Evolutionary conservation across 2,113 vertebrate species (phyloP), one percentile per base, ranked within the genome.

Genomic region (Raphicerus campestris): DNA sequence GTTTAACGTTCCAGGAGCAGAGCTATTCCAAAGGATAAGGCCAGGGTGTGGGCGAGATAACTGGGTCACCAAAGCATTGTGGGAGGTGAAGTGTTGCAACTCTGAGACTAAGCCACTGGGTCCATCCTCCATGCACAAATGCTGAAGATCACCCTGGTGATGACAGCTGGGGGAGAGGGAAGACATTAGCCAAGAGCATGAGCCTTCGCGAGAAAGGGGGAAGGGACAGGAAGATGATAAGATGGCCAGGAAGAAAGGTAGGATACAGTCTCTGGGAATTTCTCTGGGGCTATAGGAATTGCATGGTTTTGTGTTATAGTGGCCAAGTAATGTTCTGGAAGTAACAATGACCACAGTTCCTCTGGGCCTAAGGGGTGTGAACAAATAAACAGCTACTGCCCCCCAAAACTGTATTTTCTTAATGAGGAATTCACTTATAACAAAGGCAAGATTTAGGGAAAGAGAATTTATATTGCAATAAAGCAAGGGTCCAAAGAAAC

Each of bases 121-220:
- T n/a, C 19, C 9, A 7, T 16, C 22, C n/a, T 53, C 42, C 35
- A 28, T 0, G 10, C 1, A 9, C 1, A 16, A 58, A 87, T 17
- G 24, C 75, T 28, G 10, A 56, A 60, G 60, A 30, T 35, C 47
- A 4, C 17, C 5, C 39, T 10, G 6, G 30, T 45, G 47, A 28
- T 61, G 56, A 73, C 45, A 17, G 11, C 2, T 61, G 11, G n/a
- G 42, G 24, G 10, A 3, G 19, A 55, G 8, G 51, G 39, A 20
- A 83, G 55, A 47, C 2, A 9, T 14, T 8, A 78, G 19, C 58
- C 77, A 75, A 19, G 47, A 10, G 22, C 10, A 16, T 28, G 26
- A 86, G 19, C 55, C 35, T 39, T 87, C 14, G 2, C 4, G 39
- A 13, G 49, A 63, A 35, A 58, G 30, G 24, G 11, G 9, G 30